Evolutionary conservation across 2,888 invertebrate genomes (phyloP).

Genomic region (Drosophila leonis): DNA sequence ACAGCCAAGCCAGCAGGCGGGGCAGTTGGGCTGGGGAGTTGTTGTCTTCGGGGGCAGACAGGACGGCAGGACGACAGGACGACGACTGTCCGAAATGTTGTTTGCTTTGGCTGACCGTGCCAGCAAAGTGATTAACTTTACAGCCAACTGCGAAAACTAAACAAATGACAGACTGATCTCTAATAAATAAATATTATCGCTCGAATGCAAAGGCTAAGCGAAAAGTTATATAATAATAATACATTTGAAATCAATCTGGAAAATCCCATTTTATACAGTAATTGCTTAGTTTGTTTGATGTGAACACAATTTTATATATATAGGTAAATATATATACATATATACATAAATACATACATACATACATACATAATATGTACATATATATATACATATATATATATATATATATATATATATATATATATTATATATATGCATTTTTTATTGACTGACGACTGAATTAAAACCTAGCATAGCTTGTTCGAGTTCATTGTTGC

Average conservation of each 20-base stretch:
- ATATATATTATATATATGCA: background rate
- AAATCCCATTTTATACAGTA: background rate
- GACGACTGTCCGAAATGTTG: conserved; percentile 26
- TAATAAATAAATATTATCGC: background rate
- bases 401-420: background rate
- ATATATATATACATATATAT: background rate
- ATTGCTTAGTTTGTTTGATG: too few relatives aligned
- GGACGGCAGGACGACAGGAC: conserved; percentile 30
- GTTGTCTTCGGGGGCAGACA: conserved; percentile 15
- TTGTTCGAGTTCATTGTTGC: background rate
- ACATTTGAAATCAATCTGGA: background rate
- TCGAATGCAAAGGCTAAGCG: too few relatives aligned
- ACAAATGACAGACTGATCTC: conserved; percentile 4
- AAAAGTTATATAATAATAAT: background rate
- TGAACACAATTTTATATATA: too few relatives aligned
- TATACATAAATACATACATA: too few relatives aligned
- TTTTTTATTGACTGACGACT: too few relatives aligned
- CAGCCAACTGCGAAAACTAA: conserved; percentile 8
- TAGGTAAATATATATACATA: too few relatives aligned
- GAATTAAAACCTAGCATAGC: too few relatives aligned
- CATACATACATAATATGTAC: too few relatives aligned
- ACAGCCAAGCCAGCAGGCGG: conserved; percentile 51
- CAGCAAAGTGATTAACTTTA: conserved; percentile 27
- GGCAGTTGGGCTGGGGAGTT: background rate
- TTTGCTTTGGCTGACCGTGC: conserved; percentile 23